Evolutionary conservation across 2,113 vertebrate species (phyloP).

Genomic region (Gopherus evgoodei): DNA sequence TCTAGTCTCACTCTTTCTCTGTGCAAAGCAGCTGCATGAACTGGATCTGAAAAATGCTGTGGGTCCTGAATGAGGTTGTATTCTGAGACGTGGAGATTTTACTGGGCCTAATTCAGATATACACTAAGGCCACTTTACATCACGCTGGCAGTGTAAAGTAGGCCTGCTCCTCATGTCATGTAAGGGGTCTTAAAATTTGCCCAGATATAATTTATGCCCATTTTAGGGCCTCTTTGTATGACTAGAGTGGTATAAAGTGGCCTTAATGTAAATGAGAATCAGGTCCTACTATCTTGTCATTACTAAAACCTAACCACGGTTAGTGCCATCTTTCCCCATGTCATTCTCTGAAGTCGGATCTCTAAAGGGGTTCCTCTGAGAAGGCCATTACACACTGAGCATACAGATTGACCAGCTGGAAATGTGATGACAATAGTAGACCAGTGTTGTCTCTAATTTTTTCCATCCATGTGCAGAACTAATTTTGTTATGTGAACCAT

Average conservation of each 20-base stretch:
- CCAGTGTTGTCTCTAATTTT: too few species aligned
- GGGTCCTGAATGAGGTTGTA: not conserved
- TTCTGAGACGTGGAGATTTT: not conserved
- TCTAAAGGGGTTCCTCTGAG: not conserved
- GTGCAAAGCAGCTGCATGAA: not conserved
- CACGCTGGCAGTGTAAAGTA: not conserved
- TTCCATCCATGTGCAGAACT: too few species aligned
- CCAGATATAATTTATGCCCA: not conserved
- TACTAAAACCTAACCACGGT: not conserved
- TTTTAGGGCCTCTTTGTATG: not conserved
- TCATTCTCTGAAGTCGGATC: not conserved
- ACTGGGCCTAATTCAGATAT: not conserved
- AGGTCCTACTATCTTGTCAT: not conserved
- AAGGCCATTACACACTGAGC: not conserved
- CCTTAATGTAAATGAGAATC: not conserved
- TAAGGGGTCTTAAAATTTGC: not conserved
- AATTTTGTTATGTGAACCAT: too few species aligned
- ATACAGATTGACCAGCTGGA: not conserved
- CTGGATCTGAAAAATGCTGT: not conserved
- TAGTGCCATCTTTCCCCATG: not conserved
- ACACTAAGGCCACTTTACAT: not conserved
- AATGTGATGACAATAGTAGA: not conserved
- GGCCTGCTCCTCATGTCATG: not conserved
- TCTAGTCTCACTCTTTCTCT: not conserved
- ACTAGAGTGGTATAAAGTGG: not conserved